Evolutionary conservation across 92 coral and sea anemone species (phyloP).

Genomic region (Metridium senile): DNA sequence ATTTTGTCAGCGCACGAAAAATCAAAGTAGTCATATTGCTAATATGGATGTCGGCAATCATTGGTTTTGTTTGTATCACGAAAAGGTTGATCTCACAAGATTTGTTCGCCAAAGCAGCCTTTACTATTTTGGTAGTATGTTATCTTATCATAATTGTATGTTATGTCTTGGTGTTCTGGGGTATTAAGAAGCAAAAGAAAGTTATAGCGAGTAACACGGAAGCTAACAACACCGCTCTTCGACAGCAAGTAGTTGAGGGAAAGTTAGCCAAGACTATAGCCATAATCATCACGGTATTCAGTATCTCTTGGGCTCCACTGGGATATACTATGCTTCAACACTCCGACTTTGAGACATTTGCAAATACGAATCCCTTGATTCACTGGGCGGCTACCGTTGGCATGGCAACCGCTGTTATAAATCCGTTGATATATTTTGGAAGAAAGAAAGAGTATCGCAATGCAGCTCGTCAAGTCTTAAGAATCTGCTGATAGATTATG

Average conservation of each 20-base stretch:
- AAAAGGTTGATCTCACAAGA: background rate
- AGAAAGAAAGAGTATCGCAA: conserved; percentile 1
- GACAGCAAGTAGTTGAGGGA: background rate
- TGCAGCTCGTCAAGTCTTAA: conserved; percentile 3
- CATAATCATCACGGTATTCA: conserved; percentile 9
- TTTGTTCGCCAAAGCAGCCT: background rate
- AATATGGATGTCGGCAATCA: background rate
- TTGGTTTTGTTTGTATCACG: background rate
- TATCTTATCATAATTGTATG: background rate
- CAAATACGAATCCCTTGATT: background rate
- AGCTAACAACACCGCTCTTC: background rate
- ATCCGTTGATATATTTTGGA: conserved; percentile 18
- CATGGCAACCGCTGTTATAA: conserved; percentile 14
- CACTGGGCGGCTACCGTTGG: conserved; percentile 31
- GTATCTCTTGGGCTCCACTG: conserved; percentile 10
- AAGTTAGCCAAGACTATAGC: conserved; percentile 16
- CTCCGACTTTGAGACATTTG: conserved; percentile 5
- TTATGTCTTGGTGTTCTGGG: background rate
- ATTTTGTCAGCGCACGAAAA: background rate
- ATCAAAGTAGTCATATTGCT: background rate
- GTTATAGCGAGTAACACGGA: background rate
- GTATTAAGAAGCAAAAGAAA: conserved; percentile 6
- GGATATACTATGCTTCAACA: background rate
- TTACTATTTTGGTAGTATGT: background rate
- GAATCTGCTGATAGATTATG: background rate